A percentile compares a stretch with the other conserved stretches of the same genome.
Evolutionary conservation across 37 sponge, comb jelly and placozoan genomes (phyloP).

Genomic region (Halisarca cf. caerulea): DNA sequence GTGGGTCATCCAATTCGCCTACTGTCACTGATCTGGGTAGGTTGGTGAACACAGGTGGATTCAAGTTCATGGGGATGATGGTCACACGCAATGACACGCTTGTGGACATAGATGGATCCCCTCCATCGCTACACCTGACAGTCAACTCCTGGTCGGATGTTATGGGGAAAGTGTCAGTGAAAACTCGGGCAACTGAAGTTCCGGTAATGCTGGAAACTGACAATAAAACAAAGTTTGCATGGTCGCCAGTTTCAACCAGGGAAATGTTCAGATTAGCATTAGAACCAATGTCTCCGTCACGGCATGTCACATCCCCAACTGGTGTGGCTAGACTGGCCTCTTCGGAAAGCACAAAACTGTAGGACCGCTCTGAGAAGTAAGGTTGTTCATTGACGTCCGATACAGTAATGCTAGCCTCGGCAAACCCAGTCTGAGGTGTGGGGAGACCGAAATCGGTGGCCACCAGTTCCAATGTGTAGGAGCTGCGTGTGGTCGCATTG

Average conservation of each 20-base stretch:
- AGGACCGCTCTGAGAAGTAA: background rate
- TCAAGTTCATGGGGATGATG: background rate
- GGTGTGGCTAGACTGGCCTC: background rate
- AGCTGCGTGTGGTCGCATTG: conserved; percentile 34
- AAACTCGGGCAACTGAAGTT: background rate
- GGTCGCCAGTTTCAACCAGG: background rate
- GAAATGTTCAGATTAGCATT: background rate
- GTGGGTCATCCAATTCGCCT: conserved; percentile 32
- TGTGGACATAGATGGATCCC: background rate
- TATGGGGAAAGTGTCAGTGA: background rate
- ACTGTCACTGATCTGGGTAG: conserved; percentile 9
- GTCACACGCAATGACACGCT: background rate
- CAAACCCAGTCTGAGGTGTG: background rate
- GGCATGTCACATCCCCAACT: background rate
- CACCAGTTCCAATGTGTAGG: conserved; percentile 21
- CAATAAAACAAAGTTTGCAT: background rate
- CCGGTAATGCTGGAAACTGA: background rate
- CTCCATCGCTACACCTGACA: conserved; percentile 16
- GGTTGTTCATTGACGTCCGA: conserved; percentile 52
- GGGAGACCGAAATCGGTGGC: conserved; percentile 49
- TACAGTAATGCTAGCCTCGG: conserved; percentile 40
- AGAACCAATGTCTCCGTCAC: background rate
- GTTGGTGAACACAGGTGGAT: conserved; percentile 15
- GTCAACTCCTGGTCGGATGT: background rate
- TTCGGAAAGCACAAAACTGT: background rate